These are phyloP conservation scores for Drosophila miranda DNA, from an alignment of 1,140 invertebrate genomes.

Conservation along the genomic window DNA sequence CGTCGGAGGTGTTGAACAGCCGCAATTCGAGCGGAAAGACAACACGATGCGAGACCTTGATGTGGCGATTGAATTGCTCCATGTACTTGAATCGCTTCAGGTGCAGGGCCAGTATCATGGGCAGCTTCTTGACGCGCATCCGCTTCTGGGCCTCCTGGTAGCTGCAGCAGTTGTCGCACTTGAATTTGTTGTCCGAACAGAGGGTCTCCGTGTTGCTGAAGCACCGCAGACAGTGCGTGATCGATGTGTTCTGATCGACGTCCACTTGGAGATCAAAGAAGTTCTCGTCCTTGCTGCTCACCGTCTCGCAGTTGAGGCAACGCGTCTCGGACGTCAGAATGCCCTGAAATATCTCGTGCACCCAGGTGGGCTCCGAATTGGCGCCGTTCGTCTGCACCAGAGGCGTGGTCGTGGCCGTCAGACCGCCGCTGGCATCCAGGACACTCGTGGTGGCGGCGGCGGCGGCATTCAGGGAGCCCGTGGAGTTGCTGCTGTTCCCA, in stretches of 20 bases:
- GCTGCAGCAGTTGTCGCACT: conserved; percentile 99
- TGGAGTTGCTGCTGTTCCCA: conserved; percentile 83
- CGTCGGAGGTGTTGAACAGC: conserved; percentile 99
- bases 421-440: conserved; percentile 52
- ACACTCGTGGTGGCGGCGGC: conserved; percentile 49
- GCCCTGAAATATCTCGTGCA: conserved; percentile 99
- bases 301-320: conserved; percentile 99
- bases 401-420: conserved; percentile 64
- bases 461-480: conserved; percentile 62
- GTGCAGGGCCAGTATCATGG: conserved; percentile 98
- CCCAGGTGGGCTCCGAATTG: conserved; percentile 97
- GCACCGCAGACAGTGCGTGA: conserved; percentile 98
- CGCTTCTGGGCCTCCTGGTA: conserved; percentile 99
- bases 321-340: conserved; percentile 99
- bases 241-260: conserved; percentile 99
- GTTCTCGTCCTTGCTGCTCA: conserved; percentile 99
- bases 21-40: conserved; percentile 99
- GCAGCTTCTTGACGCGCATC: conserved; percentile 99
- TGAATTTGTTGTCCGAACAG: conserved; percentile 99
- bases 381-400: conserved; percentile 67
- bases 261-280: conserved; percentile 99
- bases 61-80: conserved; percentile 98
- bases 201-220: conserved; percentile 99
- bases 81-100: conserved; percentile 99
- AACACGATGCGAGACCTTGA: conserved; percentile 99